Percentiles rank a stretch among this genome's conserved stretches.
Evolutionary conservation across 2,888 invertebrate species (phyloP).

Genomic region (Cephalotes varians): DNA sequence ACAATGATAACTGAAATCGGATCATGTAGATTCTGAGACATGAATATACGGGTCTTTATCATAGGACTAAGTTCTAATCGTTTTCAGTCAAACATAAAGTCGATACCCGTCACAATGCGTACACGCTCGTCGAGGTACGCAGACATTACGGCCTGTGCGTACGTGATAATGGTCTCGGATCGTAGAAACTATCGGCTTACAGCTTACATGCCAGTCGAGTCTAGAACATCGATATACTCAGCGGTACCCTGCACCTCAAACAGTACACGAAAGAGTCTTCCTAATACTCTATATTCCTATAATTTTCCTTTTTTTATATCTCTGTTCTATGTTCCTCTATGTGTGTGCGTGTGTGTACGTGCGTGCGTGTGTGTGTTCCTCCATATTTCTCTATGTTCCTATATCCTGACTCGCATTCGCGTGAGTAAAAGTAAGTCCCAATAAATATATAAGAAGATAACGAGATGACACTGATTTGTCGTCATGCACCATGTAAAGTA

Average conservation of each 20-base stretch:
- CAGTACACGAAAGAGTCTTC: conserved; percentile 23
- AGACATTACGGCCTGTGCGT: conserved; percentile 44
- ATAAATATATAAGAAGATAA: neutral
- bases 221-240: conserved; percentile 57
- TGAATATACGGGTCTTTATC: neutral
- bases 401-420: neutral
- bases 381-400: neutral
- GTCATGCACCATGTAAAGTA: neutral
- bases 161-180: conserved; percentile 69
- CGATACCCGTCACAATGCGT: conserved; percentile 66
- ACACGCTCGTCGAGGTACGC: conserved; percentile 49
- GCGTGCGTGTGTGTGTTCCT: no score
- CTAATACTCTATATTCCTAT: neutral
- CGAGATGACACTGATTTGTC: neutral
- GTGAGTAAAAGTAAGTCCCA: neutral
- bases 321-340: neutral
- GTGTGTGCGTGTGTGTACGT: no score
- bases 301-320: neutral
- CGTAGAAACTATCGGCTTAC: conserved; percentile 68
- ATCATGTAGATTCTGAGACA: neutral
- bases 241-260: conserved; percentile 55
- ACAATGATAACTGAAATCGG: neutral
- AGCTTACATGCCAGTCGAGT: conserved; percentile 70
- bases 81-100: conserved; percentile 72
- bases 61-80: conserved; percentile 52